phyloP scores from a whole-genome alignment of 2,888 invertebrate genomes.

The Hanleya hanleyi region DNA sequence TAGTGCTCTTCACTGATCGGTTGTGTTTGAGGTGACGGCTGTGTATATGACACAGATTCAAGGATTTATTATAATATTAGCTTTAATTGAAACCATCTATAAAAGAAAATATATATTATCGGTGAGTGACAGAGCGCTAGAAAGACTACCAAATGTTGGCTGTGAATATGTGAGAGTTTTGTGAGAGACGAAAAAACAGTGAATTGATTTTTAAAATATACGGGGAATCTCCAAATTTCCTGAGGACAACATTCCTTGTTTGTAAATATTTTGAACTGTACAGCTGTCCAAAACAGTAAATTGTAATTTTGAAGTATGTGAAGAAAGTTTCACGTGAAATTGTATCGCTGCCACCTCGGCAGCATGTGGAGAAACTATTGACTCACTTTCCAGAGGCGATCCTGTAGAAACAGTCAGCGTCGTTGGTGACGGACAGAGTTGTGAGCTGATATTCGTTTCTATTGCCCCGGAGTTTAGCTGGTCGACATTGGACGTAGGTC shows the following conservation, averaged over 20 bases:
- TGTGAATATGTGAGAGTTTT: conserved; percentile 2
- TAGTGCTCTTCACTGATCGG: neutral
- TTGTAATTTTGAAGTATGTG: too few relatives aligned
- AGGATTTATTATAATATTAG: conserved; percentile 1
- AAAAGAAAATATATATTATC: conserved; percentile 5
- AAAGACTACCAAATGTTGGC: neutral
- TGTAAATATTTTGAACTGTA: conserved; percentile 2
- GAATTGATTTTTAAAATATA: too few relatives aligned
- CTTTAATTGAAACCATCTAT: conserved; percentile 1
- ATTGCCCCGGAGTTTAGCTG: too few relatives aligned
- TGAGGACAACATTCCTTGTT: conserved; percentile 6
- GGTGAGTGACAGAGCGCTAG: neutral
- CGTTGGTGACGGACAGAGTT: too few relatives aligned
- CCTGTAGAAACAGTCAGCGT: too few relatives aligned
- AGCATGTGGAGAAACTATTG: too few relatives aligned
- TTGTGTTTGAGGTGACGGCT: conserved; percentile 1
- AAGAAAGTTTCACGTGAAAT: too few relatives aligned
- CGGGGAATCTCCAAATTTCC: too few relatives aligned
- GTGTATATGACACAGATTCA: neutral
- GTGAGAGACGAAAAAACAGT: neutral
- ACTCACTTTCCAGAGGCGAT: too few relatives aligned
- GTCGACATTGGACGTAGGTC: too few relatives aligned
- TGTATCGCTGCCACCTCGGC: too few relatives aligned
- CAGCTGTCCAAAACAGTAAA: conserved; percentile 6
- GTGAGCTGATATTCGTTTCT: too few relatives aligned